Base-by-base conservation (phyloP, 2,888 invertebrate genomes). In the Eristalis arbustorum region DNA sequence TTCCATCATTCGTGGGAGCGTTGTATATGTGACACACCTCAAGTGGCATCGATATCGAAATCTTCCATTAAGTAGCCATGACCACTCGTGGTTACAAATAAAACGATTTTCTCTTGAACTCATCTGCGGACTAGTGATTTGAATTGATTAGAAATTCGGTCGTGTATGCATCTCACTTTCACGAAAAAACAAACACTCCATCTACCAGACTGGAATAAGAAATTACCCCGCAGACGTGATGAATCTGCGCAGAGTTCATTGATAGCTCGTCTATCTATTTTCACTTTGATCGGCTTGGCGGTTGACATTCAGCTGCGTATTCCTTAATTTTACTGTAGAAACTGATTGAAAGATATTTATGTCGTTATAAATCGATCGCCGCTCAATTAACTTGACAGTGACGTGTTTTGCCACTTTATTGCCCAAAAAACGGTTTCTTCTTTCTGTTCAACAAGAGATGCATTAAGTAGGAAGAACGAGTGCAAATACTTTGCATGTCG, bases 161-260 rank as follows among this genome's bases (percentile, higher is more conserved):
- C 49, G 10, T 49, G 49, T 49, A 49, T 49, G 49, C 49, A 49
- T 49, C 49, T 49, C 49, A 49, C 49, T 49, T 49, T 49, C 49
- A 49, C 49, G 49, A 49, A 49, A 49, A n/a, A n/a, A 42, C 1
- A 42, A n/a, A 42, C 3, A 42, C 14, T 1, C 5, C n/a, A n/a
- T 42, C 61, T 61, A 71, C 71, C 42, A 62, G 71, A 72, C 28
- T 28, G 22, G 71, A 72, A 72, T 72, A 72, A 72, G 28, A 72
- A 62, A 61, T 62, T 37, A 37, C 34, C 14, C 34, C 61, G 23
- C 8, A 71, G 34, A 71, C 69, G 59, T 71, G 69, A 71, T n/a
- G 8, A 57, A 57, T 69, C 49, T 67, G n/a, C 42, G 18, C 8
- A 8, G 49, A 49, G 49, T 49, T 49, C 49, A 49, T 22, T 49